These are phyloP conservation scores for Pristionchus entomophagus DNA, from an alignment of 2,888 invertebrate species.

Conservation along the genomic window DNA sequence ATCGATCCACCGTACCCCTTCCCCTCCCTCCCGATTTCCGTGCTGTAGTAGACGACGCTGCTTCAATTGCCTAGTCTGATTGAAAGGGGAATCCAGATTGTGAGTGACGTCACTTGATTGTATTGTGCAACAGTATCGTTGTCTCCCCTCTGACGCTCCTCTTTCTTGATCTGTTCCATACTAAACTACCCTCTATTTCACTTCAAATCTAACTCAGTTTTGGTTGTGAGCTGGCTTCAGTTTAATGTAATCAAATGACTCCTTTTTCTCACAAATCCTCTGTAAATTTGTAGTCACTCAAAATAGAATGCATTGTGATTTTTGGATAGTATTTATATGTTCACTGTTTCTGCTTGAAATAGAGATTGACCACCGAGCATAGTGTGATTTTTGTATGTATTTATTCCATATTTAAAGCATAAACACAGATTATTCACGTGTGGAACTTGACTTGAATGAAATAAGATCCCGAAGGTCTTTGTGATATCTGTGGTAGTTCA, in stretches of 20 bases:
- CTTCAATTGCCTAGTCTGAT: background rate
- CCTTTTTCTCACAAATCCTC: no score
- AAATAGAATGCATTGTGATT: background rate
- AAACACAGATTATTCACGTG: background rate
- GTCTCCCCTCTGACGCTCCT: background rate
- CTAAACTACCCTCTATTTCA: background rate
- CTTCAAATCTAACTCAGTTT: background rate
- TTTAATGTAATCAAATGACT: no score
- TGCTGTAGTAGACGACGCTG: background rate
- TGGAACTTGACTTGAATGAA: background rate
- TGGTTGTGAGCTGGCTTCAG: constrained; percentile 16
- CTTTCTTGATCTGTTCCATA: background rate
- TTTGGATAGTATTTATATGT: background rate
- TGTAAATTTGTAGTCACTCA: background rate
- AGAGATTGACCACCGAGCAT: constrained; percentile 26
- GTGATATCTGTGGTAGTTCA: background rate
- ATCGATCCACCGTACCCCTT: background rate
- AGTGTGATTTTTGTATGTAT: constrained; percentile 20
- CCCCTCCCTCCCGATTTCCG: background rate
- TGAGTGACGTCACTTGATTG: background rate
- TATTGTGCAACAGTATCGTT: background rate
- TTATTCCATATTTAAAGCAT: background rate
- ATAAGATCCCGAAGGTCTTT: constrained; percentile 36
- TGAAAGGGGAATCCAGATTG: background rate
- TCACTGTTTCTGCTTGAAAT: background rate